These are phyloP conservation scores for Strigamia crassipes DNA, from an alignment of 2,888 invertebrate species.

Conservation along the genomic window DNA sequence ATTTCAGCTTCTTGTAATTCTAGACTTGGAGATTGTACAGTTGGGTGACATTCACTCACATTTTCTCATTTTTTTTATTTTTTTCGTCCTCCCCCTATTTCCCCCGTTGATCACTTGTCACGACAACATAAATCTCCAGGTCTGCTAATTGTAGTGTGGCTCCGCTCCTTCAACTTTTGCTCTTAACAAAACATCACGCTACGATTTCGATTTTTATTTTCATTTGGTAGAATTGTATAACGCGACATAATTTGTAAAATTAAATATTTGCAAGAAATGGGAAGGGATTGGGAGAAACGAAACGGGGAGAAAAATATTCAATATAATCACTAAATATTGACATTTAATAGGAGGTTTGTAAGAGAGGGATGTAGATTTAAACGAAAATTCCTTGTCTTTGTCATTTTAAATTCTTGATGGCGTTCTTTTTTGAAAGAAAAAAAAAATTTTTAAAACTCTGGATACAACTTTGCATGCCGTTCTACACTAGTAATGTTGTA, in stretches of 20 bases:
- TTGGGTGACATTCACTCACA: slow-evolving; percentile 21
- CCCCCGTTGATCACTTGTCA: not conserved
- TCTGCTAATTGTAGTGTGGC: slow-evolving; percentile 1
- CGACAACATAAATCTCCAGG: slow-evolving; percentile 21
- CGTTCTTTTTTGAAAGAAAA: slow-evolving; percentile 21
- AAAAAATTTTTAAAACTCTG: not conserved
- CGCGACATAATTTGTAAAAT: not conserved
- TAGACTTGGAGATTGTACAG: slow-evolving; percentile 16
- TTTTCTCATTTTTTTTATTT: not conserved
- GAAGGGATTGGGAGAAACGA: not conserved
- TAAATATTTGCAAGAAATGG: not conserved
- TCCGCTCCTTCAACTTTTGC: not conserved
- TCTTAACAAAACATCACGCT: slow-evolving; percentile 3
- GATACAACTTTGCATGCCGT: slow-evolving; percentile 16
- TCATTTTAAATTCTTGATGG: slow-evolving; percentile 21
- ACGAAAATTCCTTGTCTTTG: not conserved
- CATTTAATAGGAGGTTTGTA: not conserved
- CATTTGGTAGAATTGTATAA: not conserved
- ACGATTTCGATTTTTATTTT: not conserved
- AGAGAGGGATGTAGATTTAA: slow-evolving; percentile 13
- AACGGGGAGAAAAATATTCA: not conserved
- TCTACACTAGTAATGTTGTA: slow-evolving; percentile 21
- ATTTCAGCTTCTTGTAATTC: not conserved
- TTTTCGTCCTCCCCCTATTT: not conserved
- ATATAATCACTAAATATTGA: not conserved